phyloP scores from a whole-genome alignment of 2,888 invertebrate species.

The Halictus ligatus region DNA sequence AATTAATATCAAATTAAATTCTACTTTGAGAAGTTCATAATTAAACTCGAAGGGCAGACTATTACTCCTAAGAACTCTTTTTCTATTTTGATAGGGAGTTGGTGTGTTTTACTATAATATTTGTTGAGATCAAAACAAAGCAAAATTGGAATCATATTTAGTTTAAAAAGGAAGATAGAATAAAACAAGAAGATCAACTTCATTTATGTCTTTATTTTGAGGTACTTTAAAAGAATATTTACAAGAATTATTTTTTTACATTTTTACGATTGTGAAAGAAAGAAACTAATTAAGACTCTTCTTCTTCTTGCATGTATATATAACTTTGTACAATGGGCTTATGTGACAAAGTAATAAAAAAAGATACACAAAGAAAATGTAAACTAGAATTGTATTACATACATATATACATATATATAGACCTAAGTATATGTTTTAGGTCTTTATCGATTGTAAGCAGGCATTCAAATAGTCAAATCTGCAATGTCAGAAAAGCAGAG shows the following conservation, averaged over 20 bases:
- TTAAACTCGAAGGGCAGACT: neutral
- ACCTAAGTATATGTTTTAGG: neutral
- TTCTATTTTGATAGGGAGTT: neutral
- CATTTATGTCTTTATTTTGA: constrained; percentile 29
- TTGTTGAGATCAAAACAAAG: constrained; percentile 9
- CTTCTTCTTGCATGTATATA: constrained; percentile 49
- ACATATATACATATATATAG: constrained; percentile 1
- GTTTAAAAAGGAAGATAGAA: constrained; percentile 29
- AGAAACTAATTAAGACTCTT: constrained; percentile 31
- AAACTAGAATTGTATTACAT: constrained; percentile 46
- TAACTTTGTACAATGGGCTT: constrained; percentile 57
- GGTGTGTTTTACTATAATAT: constrained; percentile 6
- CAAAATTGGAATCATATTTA: constrained; percentile 23
- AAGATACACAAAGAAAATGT: constrained; percentile 46
- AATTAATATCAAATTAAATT: neutral
- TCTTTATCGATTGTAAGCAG: neutral
- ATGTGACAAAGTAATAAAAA: constrained; percentile 50
- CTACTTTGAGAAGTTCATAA: neutral
- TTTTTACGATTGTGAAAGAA: constrained; percentile 48
- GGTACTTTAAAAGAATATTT: constrained; percentile 33
- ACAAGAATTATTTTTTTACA: constrained; percentile 56
- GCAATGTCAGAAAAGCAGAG: neutral
- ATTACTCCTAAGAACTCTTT: neutral
- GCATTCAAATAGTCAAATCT: neutral
- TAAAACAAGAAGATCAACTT: constrained; percentile 20